Conservation (phyloP, 2,797 vertebrate genomes). For the Echiichthys vipera region DNA sequence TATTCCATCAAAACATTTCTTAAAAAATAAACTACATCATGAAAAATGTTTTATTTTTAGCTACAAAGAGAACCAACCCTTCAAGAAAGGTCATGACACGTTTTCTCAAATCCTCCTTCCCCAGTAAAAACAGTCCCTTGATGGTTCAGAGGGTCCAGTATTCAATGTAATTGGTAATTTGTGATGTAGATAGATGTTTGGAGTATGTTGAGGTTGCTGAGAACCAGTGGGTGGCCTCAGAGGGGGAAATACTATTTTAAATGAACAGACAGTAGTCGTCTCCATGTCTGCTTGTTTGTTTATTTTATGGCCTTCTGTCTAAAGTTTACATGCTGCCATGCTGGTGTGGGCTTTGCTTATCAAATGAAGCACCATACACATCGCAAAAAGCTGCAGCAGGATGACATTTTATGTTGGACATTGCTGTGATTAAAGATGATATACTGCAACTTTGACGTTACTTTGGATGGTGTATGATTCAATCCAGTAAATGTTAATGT, state of each 20-base stretch:
- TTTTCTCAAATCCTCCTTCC: slow-evolving; percentile 11
- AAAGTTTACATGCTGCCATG: slow-evolving; percentile 1
- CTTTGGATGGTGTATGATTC: slow-evolving; percentile 6
- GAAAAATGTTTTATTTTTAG: not conserved
- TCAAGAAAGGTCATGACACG: slow-evolving; percentile 21
- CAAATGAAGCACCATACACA: slow-evolving; percentile 56
- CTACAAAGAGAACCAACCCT: not conserved
- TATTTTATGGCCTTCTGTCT: slow-evolving; percentile 25
- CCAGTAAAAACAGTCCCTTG: not conserved
- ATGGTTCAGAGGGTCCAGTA: not conserved
- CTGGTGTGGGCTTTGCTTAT: slow-evolving; percentile 49
- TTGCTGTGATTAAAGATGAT: slow-evolving; percentile 14
- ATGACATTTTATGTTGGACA: slow-evolving; percentile 9
- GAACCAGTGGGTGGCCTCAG: slow-evolving; percentile 19
- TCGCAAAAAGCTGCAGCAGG: not conserved
- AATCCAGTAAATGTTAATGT: not conserved
- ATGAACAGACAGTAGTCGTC: slow-evolving; percentile 8
- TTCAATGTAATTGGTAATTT: slow-evolving; percentile 39
- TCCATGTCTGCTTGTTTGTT: slow-evolving; percentile 38
- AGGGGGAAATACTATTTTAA: not conserved
- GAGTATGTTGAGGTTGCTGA: slow-evolving; percentile 9
- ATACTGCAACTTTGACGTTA: not conserved
- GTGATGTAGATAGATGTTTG: slow-evolving; percentile 1
- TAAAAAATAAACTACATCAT: not conserved
- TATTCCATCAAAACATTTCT: not conserved